Conservation (phyloP, 2,888 invertebrate species). For the Drosophila ezoana region DNA sequence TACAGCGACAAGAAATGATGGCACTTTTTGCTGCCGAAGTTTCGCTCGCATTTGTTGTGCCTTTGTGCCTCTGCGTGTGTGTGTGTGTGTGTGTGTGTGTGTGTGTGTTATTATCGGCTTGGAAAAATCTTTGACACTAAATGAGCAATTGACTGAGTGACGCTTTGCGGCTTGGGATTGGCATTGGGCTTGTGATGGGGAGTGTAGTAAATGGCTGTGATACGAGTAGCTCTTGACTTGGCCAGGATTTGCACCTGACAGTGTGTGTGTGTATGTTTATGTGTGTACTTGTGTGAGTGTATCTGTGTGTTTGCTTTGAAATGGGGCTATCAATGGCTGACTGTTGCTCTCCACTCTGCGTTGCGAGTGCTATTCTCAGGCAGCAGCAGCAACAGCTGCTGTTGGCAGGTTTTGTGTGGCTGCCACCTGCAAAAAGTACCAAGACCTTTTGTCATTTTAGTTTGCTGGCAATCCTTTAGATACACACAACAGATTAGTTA, state of each 20-base stretch:
- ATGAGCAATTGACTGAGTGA: slow-evolving; percentile 80
- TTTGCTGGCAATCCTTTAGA: slow-evolving; percentile 79
- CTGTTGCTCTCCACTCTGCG: not conserved
- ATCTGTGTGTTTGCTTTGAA: slow-evolving; percentile 23
- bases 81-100: slow-evolving; percentile 39
- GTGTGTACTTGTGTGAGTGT: not conserved
- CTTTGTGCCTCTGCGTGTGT: not conserved
- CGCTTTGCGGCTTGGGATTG: slow-evolving; percentile 46
- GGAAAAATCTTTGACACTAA: slow-evolving; percentile 81
- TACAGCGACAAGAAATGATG: slow-evolving; percentile 80
- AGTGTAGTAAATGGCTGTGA: slow-evolving; percentile 6
- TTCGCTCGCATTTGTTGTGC: slow-evolving; percentile 27
- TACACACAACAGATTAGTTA: slow-evolving; percentile 83
- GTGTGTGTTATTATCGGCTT: slow-evolving; percentile 50
- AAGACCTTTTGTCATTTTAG: slow-evolving; percentile 66
- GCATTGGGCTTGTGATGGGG: slow-evolving; percentile 4
- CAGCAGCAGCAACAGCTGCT: slow-evolving; percentile 20
- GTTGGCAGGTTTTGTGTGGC: slow-evolving; percentile 20
- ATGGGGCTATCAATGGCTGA: slow-evolving; percentile 51
- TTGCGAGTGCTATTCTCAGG: not conserved
- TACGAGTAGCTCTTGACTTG: slow-evolving; percentile 55
- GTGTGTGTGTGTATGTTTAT: not conserved
- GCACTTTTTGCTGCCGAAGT: slow-evolving; percentile 53
- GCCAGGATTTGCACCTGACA: slow-evolving; percentile 67
- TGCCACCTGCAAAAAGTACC: slow-evolving; percentile 42